Evolutionary conservation across 2,797 vertebrate species (phyloP), one percentile per base, ranked within the genome.

Genomic region (Garrulus glandarius): DNA sequence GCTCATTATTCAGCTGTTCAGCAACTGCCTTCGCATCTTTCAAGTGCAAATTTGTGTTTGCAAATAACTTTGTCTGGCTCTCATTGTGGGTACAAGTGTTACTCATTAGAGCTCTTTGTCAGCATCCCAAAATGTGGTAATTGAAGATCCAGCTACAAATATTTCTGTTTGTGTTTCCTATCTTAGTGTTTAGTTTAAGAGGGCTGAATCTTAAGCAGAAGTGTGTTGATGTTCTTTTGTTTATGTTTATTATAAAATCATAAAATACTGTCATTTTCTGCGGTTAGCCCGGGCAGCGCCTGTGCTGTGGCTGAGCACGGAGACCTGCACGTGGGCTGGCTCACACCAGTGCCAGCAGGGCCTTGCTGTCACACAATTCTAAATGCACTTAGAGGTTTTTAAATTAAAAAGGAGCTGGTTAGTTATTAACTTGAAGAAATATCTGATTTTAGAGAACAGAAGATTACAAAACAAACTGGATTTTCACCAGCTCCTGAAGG

Each of bases 341-440:
- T 92, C 15, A 1, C 87, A 22, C 94, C 88, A 91, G 87, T 2
- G 88, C 80, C 86, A 74, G 89, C 86, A 89, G 86, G 84, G 87
- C 91, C 82, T 67, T 49, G 81, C 85, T 97, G 85, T 88, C 91
- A 88, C 4, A 78, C 92, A 65, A 63, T 88, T 80, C 81, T 15
- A 93, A 97, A 89, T n/a, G 86, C 63, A 74, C 87, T 75, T 32
- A 79, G 39, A 72, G 91, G 88, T 67, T 96, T 89, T 95, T 67
- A 95, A 97, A 94, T 95, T 59, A 95, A 94, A 95, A 96, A 94
- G 63, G 88, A 89, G 72, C 74, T 59, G 64, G 96, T 97, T 97
- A 96, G 94, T 84, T 92, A 97, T 97, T 97, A 97, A 97, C 97
- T 49, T 67, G 76, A n/a, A 91, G 92, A 92, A 97, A 93, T 94